These are phyloP conservation scores for Xyliphius kryptos DNA, from an alignment of 2,113 vertebrate species.

Conservation along the genomic window DNA sequence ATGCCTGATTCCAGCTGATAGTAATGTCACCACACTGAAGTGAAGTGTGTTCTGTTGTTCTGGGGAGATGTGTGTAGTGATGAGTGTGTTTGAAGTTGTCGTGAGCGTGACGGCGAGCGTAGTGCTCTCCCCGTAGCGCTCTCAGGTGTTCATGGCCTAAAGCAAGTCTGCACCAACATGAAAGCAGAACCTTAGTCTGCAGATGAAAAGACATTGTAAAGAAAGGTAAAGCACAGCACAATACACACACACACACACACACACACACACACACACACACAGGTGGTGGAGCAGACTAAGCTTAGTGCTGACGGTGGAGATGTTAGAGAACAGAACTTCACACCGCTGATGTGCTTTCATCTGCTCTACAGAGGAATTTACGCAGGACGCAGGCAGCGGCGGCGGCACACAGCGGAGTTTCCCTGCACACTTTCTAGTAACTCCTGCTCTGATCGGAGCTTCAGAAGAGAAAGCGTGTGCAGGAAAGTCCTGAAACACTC, in stretches of 20 bases:
- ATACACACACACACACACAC: conserved; percentile 6
- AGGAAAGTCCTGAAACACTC: too few relatives aligned
- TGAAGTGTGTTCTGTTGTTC: too few relatives aligned
- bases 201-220: conserved; percentile 25
- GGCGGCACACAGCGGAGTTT: conserved; percentile 11
- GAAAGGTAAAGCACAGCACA: conserved; percentile 19
- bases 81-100: too few relatives aligned
- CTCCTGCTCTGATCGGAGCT: too few relatives aligned
- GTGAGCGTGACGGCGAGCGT: too few relatives aligned
- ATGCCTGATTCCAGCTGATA: too few relatives aligned
- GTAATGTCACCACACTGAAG: too few relatives aligned
- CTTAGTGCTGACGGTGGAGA: conserved; percentile 5
- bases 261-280: conserved; percentile 17
- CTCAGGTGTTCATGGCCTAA: conserved; percentile 21
- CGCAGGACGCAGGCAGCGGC: not conserved
- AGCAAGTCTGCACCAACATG: conserved; percentile 24
- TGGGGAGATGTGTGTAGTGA: too few relatives aligned
- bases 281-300: conserved; percentile 23
- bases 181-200: conserved; percentile 22
- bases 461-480: too few relatives aligned
- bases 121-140: too few relatives aligned
- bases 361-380: conserved; percentile 29
- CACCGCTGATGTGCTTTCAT: conserved; percentile 17
- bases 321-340: conserved; percentile 18
- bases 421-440: not conserved